Percentiles rank a stretch among this genome's conserved stretches.
Evolutionary conservation across 2,888 invertebrate genomes (phyloP).

Genomic region (Idaea dimidiata): DNA sequence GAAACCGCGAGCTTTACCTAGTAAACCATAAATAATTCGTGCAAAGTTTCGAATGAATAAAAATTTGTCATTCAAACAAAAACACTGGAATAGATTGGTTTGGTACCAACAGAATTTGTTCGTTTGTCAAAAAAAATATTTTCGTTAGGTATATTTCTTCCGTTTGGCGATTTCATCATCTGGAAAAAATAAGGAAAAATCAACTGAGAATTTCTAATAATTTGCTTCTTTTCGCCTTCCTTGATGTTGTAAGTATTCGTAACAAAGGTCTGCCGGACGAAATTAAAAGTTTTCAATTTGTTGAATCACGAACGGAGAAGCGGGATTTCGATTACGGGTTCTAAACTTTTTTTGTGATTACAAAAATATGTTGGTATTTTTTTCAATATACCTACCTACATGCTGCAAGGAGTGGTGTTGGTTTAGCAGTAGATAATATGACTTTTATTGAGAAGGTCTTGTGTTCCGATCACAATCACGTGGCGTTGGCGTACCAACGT

Average conservation of each 20-base stretch:
- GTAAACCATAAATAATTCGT: not conserved
- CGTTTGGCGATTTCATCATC: constrained; percentile 18
- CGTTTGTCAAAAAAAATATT: constrained; percentile 8
- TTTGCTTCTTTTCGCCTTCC: constrained; percentile 23
- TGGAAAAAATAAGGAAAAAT: constrained; percentile 25
- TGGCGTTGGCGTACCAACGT: no score
- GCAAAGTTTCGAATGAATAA: not conserved
- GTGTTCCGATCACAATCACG: no score
- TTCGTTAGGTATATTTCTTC: constrained; percentile 17
- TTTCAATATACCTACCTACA: not conserved
- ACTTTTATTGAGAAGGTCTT: no score
- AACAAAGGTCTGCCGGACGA: constrained; percentile 17
- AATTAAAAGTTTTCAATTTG: constrained; percentile 16
- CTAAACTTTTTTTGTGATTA: not conserved
- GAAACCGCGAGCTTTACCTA: not conserved
- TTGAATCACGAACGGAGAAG: constrained; percentile 13
- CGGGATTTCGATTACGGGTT: constrained; percentile 1
- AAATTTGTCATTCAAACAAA: constrained; percentile 1
- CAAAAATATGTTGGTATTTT: not conserved
- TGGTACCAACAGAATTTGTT: constrained; percentile 1
- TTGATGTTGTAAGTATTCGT: constrained; percentile 21
- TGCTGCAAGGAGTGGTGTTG: no score
- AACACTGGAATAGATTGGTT: not conserved
- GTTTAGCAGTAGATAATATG: no score
- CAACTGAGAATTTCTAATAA: constrained; percentile 22